A percentile compares a stretch with the other conserved stretches of the same genome.
Evolutionary conservation across 2,113 vertebrate genomes (phyloP).

Genomic region (Erythrolamprus reginae): DNA sequence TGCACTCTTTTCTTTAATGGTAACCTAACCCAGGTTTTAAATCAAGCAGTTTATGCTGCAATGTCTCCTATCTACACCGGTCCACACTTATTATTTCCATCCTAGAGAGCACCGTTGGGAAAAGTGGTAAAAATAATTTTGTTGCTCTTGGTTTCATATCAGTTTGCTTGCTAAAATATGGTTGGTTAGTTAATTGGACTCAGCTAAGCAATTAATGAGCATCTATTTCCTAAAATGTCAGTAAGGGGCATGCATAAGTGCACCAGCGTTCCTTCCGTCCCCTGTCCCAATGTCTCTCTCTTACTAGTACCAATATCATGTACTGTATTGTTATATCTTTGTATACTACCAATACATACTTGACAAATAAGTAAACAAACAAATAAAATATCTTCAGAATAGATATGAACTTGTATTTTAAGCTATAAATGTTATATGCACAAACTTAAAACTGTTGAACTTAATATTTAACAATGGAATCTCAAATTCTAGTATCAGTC

Average conservation of each 20-base stretch:
- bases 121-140: neutral
- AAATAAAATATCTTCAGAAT: neutral
- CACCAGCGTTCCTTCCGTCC: no score
- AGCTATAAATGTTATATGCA: neutral
- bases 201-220: neutral
- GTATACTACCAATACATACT: no score
- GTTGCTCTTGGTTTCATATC: neutral
- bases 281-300: no score
- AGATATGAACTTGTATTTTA: neutral
- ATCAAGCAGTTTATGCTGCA: neutral
- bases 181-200: neutral
- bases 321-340: no score
- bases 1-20: neutral
- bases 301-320: no score
- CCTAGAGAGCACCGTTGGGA: neutral
- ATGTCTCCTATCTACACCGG: neutral
- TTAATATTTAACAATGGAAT: neutral
- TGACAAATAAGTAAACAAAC: no score
- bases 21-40: neutral
- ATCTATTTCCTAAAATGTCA: no score
- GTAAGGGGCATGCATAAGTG: no score
- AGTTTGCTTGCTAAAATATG: neutral
- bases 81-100: neutral
- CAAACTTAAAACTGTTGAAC: neutral
- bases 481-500: neutral